A percentile compares a stretch with the other conserved stretches of the same genome.
Evolutionary conservation across 2,797 vertebrate genomes (phyloP).

Genomic region (Neosilurus mollespiculum): DNA sequence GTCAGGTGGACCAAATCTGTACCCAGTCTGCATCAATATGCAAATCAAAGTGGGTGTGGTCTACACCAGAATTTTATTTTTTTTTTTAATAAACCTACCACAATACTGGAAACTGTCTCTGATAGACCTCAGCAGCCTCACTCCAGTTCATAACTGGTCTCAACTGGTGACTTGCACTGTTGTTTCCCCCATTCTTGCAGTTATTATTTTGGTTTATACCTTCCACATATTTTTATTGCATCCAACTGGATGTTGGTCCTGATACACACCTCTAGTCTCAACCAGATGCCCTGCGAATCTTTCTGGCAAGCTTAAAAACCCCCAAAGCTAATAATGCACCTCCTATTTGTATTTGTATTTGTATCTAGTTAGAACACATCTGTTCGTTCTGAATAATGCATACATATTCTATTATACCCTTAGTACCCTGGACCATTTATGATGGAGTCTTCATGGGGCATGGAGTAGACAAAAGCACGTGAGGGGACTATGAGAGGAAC

Average conservation of each 20-base stretch:
- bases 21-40: neutral
- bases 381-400: neutral
- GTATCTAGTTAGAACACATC: neutral
- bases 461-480: constrained; percentile 19
- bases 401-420: neutral
- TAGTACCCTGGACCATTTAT: neutral
- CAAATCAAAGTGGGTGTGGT: neutral
- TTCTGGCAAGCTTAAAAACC: neutral
- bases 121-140: neutral
- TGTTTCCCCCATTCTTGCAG: neutral
- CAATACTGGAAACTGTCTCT: neutral
- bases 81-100: neutral
- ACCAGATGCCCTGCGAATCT: neutral
- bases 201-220: neutral
- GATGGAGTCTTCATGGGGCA: neutral
- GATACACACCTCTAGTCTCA: neutral
- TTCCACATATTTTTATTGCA: neutral
- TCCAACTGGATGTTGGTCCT: neutral
- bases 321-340: neutral
- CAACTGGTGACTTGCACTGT: neutral
- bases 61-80: neutral
- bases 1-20: too few relatives aligned
- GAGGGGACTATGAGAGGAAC: constrained; percentile 5
- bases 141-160: neutral
- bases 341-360: neutral